A percentile compares a stretch with the other conserved stretches of the same genome.
These are phyloP conservation scores for Anguilla rostrata DNA, from an alignment of 2,113 vertebrate genomes.

Conservation along the genomic window DNA sequence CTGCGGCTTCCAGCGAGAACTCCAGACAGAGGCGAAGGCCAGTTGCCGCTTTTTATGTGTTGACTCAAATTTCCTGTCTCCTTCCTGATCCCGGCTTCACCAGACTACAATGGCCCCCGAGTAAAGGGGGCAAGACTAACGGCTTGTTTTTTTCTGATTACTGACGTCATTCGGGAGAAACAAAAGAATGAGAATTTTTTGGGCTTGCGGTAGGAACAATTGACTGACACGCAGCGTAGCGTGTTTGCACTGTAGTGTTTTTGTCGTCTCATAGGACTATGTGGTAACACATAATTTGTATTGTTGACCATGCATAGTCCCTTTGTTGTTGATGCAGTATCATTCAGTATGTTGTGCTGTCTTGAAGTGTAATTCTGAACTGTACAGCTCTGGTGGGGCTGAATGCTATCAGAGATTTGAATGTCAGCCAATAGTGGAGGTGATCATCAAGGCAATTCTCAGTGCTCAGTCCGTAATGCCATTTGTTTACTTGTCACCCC, in stretches of 20 bases:
- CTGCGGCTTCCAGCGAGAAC: conserved; percentile 69
- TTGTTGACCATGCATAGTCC: neutral
- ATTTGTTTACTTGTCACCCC: neutral
- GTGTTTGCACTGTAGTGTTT: neutral
- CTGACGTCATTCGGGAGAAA: conserved; percentile 52
- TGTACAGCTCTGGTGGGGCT: no score
- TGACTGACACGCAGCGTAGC: neutral
- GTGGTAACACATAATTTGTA: neutral
- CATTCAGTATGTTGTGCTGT: neutral
- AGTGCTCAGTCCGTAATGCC: neutral
- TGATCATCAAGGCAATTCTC: neutral
- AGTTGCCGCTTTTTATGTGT: conserved; percentile 76
- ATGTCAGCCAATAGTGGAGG: neutral
- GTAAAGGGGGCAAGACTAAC: conserved; percentile 51
- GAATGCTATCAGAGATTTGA: neutral
- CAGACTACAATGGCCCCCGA: conserved; percentile 82
- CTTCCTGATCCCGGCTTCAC: conserved; percentile 82
- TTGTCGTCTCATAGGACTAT: neutral
- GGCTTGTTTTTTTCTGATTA: conserved; percentile 60
- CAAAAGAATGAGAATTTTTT: conserved; percentile 35
- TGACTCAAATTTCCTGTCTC: conserved; percentile 94
- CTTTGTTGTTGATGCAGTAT: neutral
- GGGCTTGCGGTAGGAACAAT: conserved; percentile 32
- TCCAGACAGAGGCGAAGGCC: conserved; percentile 59
- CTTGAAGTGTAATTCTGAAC: neutral